Evolutionary conservation across 2,797 vertebrate species (phyloP).

Genomic region (Apogon hyalosoma): DNA sequence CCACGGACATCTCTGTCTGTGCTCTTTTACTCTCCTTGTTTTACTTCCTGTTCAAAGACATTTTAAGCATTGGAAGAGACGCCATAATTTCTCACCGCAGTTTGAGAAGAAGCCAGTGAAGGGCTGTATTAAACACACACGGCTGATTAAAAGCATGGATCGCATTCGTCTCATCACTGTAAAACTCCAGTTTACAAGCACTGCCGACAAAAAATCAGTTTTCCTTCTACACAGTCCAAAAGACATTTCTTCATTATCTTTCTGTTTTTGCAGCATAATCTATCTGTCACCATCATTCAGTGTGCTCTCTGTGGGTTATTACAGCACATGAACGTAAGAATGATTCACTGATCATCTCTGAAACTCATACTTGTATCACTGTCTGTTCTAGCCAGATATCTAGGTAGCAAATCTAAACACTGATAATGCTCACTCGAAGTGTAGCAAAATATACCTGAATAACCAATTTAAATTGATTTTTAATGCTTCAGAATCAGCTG

Average conservation of each 20-base stretch:
- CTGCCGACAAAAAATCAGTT: conserved; percentile 8
- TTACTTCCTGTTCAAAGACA: conserved; percentile 40
- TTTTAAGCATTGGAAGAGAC: conserved; percentile 20
- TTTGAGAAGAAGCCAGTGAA: not conserved
- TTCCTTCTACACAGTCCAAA: conserved; percentile 4
- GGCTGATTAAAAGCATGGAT: conserved; percentile 7
- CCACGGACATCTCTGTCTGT: conserved; percentile 70
- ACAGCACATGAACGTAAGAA: conserved; percentile 12
- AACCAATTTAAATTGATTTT: too few relatives aligned
- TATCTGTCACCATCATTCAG: conserved; percentile 25
- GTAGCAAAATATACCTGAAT: too few relatives aligned
- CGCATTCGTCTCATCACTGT: conserved; percentile 10
- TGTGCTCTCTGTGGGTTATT: conserved; percentile 14
- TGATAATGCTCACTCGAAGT: not conserved
- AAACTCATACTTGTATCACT: not conserved
- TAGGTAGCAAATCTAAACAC: not conserved
- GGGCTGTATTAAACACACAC: conserved; percentile 18
- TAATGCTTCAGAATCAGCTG: too few relatives aligned
- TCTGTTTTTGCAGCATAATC: conserved; percentile 10
- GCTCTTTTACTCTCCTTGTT: conserved; percentile 38
- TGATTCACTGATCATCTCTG: conserved; percentile 7
- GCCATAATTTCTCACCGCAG: conserved; percentile 11
- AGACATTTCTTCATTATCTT: conserved; percentile 7
- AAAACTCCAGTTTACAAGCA: conserved; percentile 1
- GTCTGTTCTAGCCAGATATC: not conserved